Evolutionary conservation across 2,113 vertebrate species (phyloP), one percentile per base, ranked within the genome.

Genomic region (Pluvianellus socialis): DNA sequence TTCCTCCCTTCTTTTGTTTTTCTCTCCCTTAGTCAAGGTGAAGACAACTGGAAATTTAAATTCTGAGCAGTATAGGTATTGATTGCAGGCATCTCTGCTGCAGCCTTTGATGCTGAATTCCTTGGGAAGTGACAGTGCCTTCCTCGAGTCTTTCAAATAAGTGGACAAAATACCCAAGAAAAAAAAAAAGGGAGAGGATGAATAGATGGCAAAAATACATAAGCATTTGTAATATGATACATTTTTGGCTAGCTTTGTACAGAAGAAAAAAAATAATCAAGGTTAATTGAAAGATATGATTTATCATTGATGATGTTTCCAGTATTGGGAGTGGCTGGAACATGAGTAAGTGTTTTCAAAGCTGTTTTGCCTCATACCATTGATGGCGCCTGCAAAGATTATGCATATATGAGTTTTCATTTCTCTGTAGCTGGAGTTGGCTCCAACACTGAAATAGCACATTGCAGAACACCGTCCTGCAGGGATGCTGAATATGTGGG

Each of bases 291-390:
- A 96, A 96, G 94, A 95, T 95, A 95, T 83, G 84, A 97, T 98
- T 98, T 98, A 98, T 97, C 97, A 95, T 4, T 93, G 67, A 62
- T 94, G 94, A 90, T 96, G 62, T 95, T 96, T 98, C 95, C 93
- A 85, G 85, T 74, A 74, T 24, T 89, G 94, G 97, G 97, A 98
- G 92, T 73, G 75, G 94, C 94, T 94, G 89, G 88, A 87, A 86
- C 45, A 90, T 86, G 93, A 97, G 92, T 97, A 97, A 97, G 66
- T 98, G 90, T 97, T 98, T 98, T 97, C 88, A 85, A 88, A 96
- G 74, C 85, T 96, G 74, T 80, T 97, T 88, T 95, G 92, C 82
- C 73, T 97, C 38, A 12, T 30, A 15, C 35, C 6, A 2, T 40
- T 85, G 75, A 27, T 72, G 40, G 35, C 3, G 30, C 81, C 76